Evolutionary conservation across 2,113 vertebrate genomes (phyloP), one percentile per base, ranked within the genome.

Genomic region (Oceanites oceanicus): DNA sequence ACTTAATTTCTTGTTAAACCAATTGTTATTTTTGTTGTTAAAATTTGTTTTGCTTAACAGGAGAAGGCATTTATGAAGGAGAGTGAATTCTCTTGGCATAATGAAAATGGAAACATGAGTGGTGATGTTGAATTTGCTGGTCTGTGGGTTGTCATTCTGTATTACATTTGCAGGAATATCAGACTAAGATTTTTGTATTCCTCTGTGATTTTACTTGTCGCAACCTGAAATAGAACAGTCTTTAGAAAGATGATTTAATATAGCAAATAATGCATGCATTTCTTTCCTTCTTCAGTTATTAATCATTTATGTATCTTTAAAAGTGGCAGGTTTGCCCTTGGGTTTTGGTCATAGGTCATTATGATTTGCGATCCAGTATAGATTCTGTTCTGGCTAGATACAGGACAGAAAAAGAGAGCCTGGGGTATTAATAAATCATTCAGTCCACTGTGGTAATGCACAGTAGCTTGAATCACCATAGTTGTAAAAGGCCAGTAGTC

Each of bases 361-460:
- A 52, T 90, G 42, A 94, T 92, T 74, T 88, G 40, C 8, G 34
- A 16, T 82, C 89, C 36, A 14, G 45, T 80, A 56, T 67, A 86
- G 72, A 86, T 94, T 83, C 71, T 71, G 78, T 49, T 83, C 55
- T 86, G 90, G 45, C 44, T 71, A 66, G 59, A 83, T 83, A 49
- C 71, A 56, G 78, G 62, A 66, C 36, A 88, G 66, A 10, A 56
- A 32, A 67, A 75, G 36, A 73, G 55, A 88, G 83, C 83, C 84
- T 76, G 78, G 66, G 36, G 71, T 86, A n/a, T 86, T 80, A 93
- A 94, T 92, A 96, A 96, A 91, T 95, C 81, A 84, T 86, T 86
- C n/a, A 36, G 47, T 61, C 34, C 26, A 10, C 55, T 40, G 36
- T 92, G 52, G 75, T 47, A 88, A 38, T n/a, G 25, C 30, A 17